These are phyloP conservation scores for Brenthis hecate DNA, from an alignment of 2,888 invertebrate species.

Conservation along the genomic window DNA sequence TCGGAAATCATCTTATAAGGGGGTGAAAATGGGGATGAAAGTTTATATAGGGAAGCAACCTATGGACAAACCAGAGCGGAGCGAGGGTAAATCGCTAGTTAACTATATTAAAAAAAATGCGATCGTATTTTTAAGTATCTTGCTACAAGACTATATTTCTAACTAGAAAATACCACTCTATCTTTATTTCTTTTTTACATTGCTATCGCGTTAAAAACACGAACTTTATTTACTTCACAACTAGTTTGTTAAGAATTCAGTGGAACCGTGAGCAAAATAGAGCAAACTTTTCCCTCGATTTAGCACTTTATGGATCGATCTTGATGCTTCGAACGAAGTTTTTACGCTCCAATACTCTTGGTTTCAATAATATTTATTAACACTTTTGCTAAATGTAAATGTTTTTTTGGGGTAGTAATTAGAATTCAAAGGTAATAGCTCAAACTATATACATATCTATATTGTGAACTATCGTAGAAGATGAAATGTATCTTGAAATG, in stretches of 20 bases:
- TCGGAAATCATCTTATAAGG: too few species aligned
- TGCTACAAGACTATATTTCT: too few species aligned
- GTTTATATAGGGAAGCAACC: too few species aligned
- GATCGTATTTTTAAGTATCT: too few species aligned
- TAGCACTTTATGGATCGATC: constrained; percentile 16
- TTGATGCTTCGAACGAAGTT: not conserved
- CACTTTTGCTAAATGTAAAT: too few species aligned
- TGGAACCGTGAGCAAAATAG: constrained; percentile 17
- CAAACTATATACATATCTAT: not conserved
- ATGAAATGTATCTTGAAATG: too few species aligned
- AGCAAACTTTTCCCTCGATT: constrained; percentile 14
- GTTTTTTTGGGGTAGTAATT: too few species aligned
- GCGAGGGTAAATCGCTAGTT: too few species aligned
- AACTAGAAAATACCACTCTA: not conserved
- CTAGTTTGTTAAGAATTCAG: constrained; percentile 30
- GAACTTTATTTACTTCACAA: constrained; percentile 27
- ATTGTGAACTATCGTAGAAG: too few species aligned
- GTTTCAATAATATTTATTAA: not conserved
- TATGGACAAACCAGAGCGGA: too few species aligned
- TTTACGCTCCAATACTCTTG: not conserved
- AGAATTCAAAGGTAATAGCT: not conserved
- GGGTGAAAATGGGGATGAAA: too few species aligned
- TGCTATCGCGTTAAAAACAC: constrained; percentile 30
- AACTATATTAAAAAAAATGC: too few species aligned
- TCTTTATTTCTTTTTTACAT: constrained; percentile 31